A percentile compares a stretch with the other conserved stretches of the same genome.
phyloP scores from a whole-genome alignment of 2,113 vertebrate genomes.

The Burhinus bistriatus region DNA sequence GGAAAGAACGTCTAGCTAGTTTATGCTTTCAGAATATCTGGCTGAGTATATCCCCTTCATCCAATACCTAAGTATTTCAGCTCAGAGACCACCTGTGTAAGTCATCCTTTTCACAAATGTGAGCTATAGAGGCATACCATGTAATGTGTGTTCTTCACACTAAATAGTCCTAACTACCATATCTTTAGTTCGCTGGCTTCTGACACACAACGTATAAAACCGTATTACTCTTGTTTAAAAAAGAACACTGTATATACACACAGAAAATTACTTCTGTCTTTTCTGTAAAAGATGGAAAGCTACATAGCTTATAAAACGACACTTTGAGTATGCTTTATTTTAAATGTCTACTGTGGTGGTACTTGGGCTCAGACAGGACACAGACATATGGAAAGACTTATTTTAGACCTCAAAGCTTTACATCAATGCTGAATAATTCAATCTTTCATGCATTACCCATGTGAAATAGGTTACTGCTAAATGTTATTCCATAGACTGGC shows the following conservation, averaged over 20 bases:
- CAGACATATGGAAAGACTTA: neutral
- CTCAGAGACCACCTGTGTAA: slow-evolving; percentile 21
- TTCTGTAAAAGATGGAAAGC: neutral
- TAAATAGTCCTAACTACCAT: neutral
- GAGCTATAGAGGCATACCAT: neutral
- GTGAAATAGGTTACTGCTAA: neutral
- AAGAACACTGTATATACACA: neutral
- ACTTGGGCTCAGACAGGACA: neutral
- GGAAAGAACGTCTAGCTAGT: slow-evolving; percentile 2
- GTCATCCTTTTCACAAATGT: neutral
- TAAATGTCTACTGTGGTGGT: neutral
- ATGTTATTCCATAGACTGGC: neutral
- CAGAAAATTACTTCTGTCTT: neutral
- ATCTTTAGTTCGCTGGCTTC: neutral
- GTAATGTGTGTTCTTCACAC: neutral
- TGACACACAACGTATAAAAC: neutral
- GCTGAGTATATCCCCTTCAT: slow-evolving; percentile 9
- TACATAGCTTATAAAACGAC: neutral
- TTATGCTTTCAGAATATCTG: slow-evolving; percentile 17
- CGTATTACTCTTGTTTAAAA: neutral
- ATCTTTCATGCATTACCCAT: neutral
- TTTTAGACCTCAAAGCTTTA: neutral
- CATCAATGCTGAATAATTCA: neutral
- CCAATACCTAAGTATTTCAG: neutral
- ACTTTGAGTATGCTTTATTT: neutral